Evolutionary conservation across 2,797 vertebrate genomes (phyloP).

Genomic region (Sciurus carolinensis): DNA sequence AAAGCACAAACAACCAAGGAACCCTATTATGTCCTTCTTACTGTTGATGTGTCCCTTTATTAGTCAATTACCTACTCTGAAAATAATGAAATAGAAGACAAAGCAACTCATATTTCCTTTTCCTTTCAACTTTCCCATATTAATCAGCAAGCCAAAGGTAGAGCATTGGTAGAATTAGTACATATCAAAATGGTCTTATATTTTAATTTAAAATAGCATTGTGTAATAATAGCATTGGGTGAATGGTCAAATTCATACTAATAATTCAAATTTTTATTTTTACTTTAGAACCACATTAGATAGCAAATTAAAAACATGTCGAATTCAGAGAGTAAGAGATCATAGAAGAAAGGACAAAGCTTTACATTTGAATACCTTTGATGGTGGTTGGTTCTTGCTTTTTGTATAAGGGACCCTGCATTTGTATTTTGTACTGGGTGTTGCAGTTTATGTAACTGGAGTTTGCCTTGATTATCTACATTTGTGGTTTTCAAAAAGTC

Average conservation of each 20-base stretch:
- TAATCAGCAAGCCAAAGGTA: constrained; percentile 37
- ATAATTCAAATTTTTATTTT: constrained; percentile 28
- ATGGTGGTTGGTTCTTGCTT: constrained; percentile 30
- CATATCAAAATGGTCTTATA: background rate
- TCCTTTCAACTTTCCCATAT: background rate
- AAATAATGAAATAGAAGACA: constrained; percentile 42
- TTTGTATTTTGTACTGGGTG: constrained; percentile 54
- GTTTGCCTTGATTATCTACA: constrained; percentile 88
- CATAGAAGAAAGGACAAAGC: constrained; percentile 10
- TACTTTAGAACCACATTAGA: constrained; percentile 49
- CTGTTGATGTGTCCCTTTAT: background rate
- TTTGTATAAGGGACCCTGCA: constrained; percentile 29
- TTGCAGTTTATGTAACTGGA: constrained; percentile 68
- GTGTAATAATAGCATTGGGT: background rate
- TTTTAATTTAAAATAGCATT: constrained; percentile 60
- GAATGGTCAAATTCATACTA: constrained; percentile 37
- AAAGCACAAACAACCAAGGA: constrained; percentile 16
- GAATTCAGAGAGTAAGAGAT: background rate
- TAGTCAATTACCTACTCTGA: background rate
- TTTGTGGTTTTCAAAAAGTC: constrained; percentile 88
- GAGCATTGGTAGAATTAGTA: background rate
- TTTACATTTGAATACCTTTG: constrained; percentile 31
- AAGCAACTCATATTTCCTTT: background rate
- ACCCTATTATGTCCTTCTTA: background rate
- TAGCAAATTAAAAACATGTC: constrained; percentile 1